Conservation (phyloP, 1,140 invertebrate genomes). For the Hesperophylax magnus region DNA sequence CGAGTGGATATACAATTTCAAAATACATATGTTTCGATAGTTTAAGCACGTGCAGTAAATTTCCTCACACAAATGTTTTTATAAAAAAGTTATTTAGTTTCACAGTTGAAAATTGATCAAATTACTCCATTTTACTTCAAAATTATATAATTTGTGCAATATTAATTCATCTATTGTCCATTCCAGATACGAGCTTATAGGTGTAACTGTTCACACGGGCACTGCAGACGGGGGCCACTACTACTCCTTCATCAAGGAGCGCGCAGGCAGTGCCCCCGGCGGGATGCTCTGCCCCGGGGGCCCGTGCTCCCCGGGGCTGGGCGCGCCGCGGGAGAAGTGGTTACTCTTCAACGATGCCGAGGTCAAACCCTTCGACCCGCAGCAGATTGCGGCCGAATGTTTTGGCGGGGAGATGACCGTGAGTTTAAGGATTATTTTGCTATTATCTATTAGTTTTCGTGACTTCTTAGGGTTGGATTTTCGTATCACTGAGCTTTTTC, state of each 20-base stretch:
- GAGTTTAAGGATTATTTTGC: conserved; percentile 26
- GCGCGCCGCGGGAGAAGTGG: conserved; percentile 85
- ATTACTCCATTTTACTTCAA: too few relatives aligned
- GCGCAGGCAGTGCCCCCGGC: conserved; percentile 69
- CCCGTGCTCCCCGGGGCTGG: conserved; percentile 39
- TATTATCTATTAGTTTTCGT: too few relatives aligned
- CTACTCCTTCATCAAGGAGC: conserved; percentile 95
- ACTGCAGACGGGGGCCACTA: conserved; percentile 97
- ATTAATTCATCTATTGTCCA: too few relatives aligned
- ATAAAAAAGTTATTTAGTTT: too few relatives aligned
- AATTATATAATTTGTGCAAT: too few relatives aligned
- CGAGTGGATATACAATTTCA: too few relatives aligned
- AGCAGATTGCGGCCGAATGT: conserved; percentile 93
- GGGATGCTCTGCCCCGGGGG: background rate
- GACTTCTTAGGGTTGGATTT: too few relatives aligned
- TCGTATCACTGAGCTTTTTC: too few relatives aligned
- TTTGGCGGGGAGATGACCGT: conserved; percentile 98
- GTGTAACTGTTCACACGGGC: conserved; percentile 96
- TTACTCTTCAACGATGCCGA: conserved; percentile 97
- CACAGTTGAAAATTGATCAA: too few relatives aligned
- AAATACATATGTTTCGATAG: too few relatives aligned
- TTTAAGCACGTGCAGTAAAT: too few relatives aligned
- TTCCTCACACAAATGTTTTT: too few relatives aligned
- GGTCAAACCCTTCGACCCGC: conserved; percentile 95
- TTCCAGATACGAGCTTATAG: conserved; percentile 92